Percentiles rank a stretch among this genome's conserved stretches.
Evolutionary conservation across 2,888 invertebrate genomes (phyloP).

Genomic region (Eugnorisma glareosa): DNA sequence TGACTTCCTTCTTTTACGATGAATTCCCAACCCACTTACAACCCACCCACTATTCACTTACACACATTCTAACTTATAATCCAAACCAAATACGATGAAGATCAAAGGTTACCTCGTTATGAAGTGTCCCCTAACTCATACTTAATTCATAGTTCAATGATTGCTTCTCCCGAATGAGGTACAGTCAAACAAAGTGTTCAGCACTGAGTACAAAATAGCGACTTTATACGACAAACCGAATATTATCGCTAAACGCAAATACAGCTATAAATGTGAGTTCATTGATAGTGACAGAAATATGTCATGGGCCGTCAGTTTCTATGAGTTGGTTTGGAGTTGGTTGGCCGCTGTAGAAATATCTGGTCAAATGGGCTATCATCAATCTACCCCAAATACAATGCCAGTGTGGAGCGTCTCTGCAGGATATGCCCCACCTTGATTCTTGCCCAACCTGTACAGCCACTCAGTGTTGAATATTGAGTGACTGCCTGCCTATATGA

Average conservation of each 20-base stretch:
- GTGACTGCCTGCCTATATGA: neutral
- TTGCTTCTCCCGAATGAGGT: constrained; percentile 49
- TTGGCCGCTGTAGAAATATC: too few relatives aligned
- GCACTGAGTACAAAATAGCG: neutral
- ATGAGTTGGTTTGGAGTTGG: too few relatives aligned
- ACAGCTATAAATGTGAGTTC: neutral
- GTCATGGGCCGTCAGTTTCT: neutral
- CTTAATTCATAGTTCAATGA: constrained; percentile 68
- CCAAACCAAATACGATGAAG: constrained; percentile 45
- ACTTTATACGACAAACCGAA: neutral
- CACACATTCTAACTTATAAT: constrained; percentile 46
- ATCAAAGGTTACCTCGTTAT: constrained; percentile 54
- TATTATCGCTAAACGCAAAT: neutral
- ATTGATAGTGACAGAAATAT: neutral
- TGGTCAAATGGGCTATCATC: too few relatives aligned
- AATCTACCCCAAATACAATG: too few relatives aligned
- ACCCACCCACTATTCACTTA: constrained; percentile 52
- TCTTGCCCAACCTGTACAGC: too few relatives aligned
- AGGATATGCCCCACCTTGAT: too few relatives aligned
- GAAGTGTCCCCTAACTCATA: constrained; percentile 60
- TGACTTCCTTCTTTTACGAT: neutral
- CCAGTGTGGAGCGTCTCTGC: too few relatives aligned
- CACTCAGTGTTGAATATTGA: neutral
- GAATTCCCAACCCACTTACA: constrained; percentile 16
- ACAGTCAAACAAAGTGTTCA: neutral